Conservation (phyloP, 2,797 vertebrate genomes). For the Prionace glauca region DNA sequence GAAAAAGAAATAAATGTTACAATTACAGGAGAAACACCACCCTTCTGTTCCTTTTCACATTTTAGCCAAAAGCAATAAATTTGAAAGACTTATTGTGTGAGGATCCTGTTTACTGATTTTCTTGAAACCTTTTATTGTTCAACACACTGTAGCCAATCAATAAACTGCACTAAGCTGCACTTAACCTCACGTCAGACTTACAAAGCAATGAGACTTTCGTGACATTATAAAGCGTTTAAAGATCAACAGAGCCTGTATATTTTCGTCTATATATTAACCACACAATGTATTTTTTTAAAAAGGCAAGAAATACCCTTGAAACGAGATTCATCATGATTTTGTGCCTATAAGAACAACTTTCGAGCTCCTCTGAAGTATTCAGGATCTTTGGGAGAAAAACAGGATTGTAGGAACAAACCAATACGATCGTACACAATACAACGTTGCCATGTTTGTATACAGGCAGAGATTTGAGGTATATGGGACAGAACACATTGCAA, state of each 20-base stretch:
- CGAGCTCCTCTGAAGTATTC: background rate
- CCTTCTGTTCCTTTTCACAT: slow-evolving; percentile 4
- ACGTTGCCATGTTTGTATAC: background rate
- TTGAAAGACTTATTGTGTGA: slow-evolving; percentile 9
- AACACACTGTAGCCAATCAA: background rate
- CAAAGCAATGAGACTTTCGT: background rate
- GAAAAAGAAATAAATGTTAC: background rate
- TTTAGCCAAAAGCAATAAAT: slow-evolving; percentile 9
- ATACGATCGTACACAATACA: background rate
- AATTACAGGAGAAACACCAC: background rate
- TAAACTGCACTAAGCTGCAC: background rate
- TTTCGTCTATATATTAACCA: background rate
- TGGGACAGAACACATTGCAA: background rate
- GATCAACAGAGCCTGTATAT: background rate
- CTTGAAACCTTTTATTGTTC: background rate
- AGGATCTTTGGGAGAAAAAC: background rate
- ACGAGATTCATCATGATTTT: background rate
- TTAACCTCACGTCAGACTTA: background rate
- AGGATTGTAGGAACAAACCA: background rate
- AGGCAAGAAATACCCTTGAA: background rate
- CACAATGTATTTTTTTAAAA: no score
- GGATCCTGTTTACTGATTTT: background rate
- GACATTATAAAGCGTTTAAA: background rate
- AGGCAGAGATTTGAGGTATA: background rate
- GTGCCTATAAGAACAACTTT: background rate